Evolutionary conservation across 1,140 invertebrate genomes (phyloP), one percentile per base, ranked within the genome.

Genomic region (Brevipalpus yothersi): DNA sequence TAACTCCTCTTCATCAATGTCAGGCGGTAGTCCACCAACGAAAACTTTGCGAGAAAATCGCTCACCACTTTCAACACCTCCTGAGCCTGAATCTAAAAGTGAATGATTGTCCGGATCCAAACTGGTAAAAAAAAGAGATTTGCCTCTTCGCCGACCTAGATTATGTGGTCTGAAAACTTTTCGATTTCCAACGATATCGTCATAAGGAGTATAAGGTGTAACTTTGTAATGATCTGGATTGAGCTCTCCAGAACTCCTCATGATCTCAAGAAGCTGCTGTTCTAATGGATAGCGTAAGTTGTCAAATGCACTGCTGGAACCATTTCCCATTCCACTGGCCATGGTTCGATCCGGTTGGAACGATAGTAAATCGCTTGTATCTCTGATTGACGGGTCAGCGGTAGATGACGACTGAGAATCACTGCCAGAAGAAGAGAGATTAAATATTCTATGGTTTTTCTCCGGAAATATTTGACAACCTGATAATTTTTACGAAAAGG

Each of bases 1-100:
- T 63, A 98, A 97, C 74, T 97, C 92, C 74, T 97, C 93, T 80
- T 97, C 93, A 71, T 96, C 91, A 64, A 97, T 97, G 71, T 98
- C 93, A 1, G 93, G 93, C 15, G 94, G 94, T 56, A 98, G 75
- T 11, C 94, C 93, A 11, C 94, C 94, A 40, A 98, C 92, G 71
- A 98, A 98, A 4, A 97, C 94, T 76, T 98, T 98, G 61, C 93
- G 77, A 9, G 91, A 95, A 73, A 86, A 97, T 58, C 90, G 75
- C 72, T 96, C 92, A 12, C 86, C 83, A 19, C 43, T 40, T 54
- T 66, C 66, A 31, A 61, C 62, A 31, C 53, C 53, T 19, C 61
- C 55, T 42, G 64, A 64, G 41, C 65, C 60, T 45, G 67, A 66
- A 64, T 72, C 72, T 59, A 72, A 69, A 13, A 70, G 60, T 19